Evolutionary conservation across 2,113 vertebrate species (phyloP), one percentile per base, ranked within the genome.

Genomic region (Numida meleagris): DNA sequence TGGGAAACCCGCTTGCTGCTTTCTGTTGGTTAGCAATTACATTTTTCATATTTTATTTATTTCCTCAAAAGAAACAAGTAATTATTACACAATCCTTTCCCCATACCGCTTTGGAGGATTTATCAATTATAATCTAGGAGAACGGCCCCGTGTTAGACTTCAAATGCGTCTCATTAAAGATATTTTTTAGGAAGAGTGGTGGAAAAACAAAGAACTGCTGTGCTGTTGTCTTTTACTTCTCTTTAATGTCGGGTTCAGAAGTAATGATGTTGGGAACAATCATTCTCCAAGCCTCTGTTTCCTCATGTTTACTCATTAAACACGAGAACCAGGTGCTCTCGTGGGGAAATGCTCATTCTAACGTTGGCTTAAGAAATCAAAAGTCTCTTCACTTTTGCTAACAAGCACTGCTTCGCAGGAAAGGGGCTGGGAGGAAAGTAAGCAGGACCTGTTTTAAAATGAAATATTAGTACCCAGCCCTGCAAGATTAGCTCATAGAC

Each of bases 261-360:
- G 92, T 95, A 93, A 97, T 95, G 97, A 97, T 96, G 96, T 95
- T 92, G 95, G 95, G 96, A 97, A 96, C 96, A 97, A 97, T 97
- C 96, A 90, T 96, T 93, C 94, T 94, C 95, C 96, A 95, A 93
- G 94, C 94, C 91, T 94, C 95, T 90, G 89, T 94, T 96, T 97
- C 96, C 94, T 94, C 76, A 90, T 97, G 97, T 97, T 97, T 97
- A 97, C 97, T 96, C 97, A 97, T 97, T 97, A 96, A 97, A 97
- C 94, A 96, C 15, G 38, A 96, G 96, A 96, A 94, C 92, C 96
- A 94, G 96, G 97, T 95, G 96, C 95, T 96, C 96, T 96, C 96
- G 88, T 12, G 90, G 96, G 96, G 94, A 88, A 97, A 96, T 80
- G 91, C 94, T 89, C 96, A 78, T 94, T 89, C 90, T 45, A 94